Conservation (phyloP, 2,888 invertebrate species). For the Tromatobia lineatoria region DNA sequence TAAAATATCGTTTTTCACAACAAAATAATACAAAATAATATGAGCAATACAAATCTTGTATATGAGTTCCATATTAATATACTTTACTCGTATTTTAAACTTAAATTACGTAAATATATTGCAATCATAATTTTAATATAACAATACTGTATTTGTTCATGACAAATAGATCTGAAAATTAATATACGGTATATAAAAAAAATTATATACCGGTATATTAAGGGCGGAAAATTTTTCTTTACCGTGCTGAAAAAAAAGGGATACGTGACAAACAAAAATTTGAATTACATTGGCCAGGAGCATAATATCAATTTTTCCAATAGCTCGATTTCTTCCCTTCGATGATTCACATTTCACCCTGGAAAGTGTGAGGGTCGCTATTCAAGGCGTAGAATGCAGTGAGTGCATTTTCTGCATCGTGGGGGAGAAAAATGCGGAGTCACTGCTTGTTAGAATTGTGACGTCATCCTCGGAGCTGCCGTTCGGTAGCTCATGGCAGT, state of each 20-base stretch:
- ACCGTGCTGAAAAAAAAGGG: no score
- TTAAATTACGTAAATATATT: no score
- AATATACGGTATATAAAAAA: no score
- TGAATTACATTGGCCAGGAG: not conserved
- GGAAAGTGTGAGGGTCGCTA: slow-evolving; percentile 39
- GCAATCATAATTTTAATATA: no score
- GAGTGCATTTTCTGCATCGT: slow-evolving; percentile 46
- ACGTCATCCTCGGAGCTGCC: slow-evolving; percentile 54
- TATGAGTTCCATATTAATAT: no score
- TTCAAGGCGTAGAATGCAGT: slow-evolving; percentile 3
- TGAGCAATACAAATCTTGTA: not conserved
- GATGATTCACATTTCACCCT: slow-evolving; percentile 54
- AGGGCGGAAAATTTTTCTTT: no score
- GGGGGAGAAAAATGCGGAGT: slow-evolving; percentile 45
- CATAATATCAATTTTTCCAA: slow-evolving; percentile 42
- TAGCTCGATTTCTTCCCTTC: slow-evolving; percentile 39
- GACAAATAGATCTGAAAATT: no score
- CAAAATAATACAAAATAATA: not conserved
- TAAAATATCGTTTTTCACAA: not conserved
- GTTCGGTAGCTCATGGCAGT: slow-evolving; percentile 25
- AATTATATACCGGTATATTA: no score
- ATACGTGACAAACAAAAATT: no score
- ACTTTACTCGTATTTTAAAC: no score
- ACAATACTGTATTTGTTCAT: no score
- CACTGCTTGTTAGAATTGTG: slow-evolving; percentile 53